A percentile compares a stretch with the other conserved stretches of the same genome.
phyloP scores from a whole-genome alignment of 2,113 vertebrate species.

The Zosterops pallidus region DNA sequence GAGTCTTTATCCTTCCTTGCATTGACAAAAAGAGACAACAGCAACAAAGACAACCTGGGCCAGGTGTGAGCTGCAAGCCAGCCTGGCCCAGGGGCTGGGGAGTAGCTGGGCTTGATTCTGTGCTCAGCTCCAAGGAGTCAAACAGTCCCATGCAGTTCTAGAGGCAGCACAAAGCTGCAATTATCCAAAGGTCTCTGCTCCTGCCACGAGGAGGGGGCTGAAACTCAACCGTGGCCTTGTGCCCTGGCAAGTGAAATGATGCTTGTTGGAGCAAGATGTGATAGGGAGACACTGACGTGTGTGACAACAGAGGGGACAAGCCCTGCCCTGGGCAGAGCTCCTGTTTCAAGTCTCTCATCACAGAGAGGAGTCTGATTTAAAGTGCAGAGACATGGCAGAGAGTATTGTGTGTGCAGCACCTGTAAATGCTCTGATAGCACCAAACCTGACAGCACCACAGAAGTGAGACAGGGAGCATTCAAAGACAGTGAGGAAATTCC shows the following conservation, averaged over 20 bases:
- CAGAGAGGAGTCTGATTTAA: conserved; percentile 42
- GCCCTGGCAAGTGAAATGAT: background rate
- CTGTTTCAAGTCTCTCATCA: conserved; percentile 36
- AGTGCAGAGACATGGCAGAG: conserved; percentile 33
- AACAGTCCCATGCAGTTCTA: background rate
- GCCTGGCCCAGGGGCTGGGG: background rate
- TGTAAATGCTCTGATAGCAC: background rate
- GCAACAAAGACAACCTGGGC: background rate
- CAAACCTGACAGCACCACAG: conserved; percentile 15
- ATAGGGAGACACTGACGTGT: background rate
- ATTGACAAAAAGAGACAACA: background rate
- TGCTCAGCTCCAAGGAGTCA: background rate
- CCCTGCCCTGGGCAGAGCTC: conserved; percentile 16
- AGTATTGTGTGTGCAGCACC: background rate
- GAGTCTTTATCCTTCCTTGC: background rate
- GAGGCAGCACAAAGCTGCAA: background rate
- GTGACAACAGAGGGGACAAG: background rate
- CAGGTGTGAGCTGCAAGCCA: background rate
- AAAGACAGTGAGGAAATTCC: background rate
- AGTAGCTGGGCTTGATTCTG: background rate
- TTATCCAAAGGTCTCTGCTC: background rate
- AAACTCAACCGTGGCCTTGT: background rate
- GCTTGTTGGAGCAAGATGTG: background rate
- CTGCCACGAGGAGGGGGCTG: background rate
- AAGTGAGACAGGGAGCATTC: background rate